A percentile compares a stretch with the other conserved stretches of the same genome.
Evolutionary conservation across 2,888 invertebrate species (phyloP).

Genomic region (Nomada fucata): DNA sequence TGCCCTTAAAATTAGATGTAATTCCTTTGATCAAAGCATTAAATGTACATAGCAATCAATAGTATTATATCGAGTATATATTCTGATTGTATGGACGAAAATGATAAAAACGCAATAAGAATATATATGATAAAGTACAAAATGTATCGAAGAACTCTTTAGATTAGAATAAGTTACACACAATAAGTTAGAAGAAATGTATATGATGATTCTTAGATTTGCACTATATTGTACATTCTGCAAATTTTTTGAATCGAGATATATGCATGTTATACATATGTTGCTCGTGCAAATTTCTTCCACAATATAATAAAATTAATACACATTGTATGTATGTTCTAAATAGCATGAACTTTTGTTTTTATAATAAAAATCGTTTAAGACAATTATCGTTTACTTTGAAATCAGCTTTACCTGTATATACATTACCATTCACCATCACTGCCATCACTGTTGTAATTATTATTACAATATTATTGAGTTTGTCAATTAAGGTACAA

Average conservation of each 20-base stretch:
- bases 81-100: neutral
- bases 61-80: no score
- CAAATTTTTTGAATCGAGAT: neutral
- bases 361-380: neutral
- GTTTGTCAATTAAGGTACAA: constrained; percentile 19
- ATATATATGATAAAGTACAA: neutral
- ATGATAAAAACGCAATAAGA: neutral
- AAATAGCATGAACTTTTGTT: constrained; percentile 6
- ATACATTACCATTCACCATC: constrained; percentile 1
- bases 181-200: neutral
- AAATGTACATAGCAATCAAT: no score
- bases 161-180: neutral
- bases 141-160: neutral
- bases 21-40: no score
- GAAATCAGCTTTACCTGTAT: constrained; percentile 2
- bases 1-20: no score
- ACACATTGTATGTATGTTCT: neutral
- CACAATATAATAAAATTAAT: constrained; percentile 18
- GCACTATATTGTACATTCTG: neutral
- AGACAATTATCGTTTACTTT: neutral
- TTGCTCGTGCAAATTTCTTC: neutral
- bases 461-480: constrained; percentile 21
- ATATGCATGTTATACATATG: neutral
- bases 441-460: neutral
- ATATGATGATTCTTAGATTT: neutral